Evolutionary conservation across 1,140 invertebrate species (phyloP).

Genomic region (Drosophila ercepeae): DNA sequence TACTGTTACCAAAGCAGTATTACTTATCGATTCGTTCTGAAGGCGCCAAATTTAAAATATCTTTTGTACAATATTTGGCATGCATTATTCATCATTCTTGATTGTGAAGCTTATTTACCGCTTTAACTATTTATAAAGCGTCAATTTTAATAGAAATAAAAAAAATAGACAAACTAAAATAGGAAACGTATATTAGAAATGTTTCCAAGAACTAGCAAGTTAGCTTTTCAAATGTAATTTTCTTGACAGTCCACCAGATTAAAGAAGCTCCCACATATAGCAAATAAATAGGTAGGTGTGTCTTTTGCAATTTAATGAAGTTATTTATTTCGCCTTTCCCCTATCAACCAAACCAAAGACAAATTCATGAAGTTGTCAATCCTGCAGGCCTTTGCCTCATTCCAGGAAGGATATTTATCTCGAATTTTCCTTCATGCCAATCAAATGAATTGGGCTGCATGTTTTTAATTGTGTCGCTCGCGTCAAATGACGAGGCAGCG

Average conservation of each 20-base stretch:
- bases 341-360: neutral
- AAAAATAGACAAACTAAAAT: neutral
- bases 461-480: slow-evolving; percentile 39
- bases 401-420: slow-evolving; percentile 12
- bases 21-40: neutral
- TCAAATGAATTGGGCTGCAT: slow-evolving; percentile 43
- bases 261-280: neutral
- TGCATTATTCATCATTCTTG: no score
- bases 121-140: no score
- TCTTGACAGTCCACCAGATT: neutral
- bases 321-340: neutral
- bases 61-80: no score
- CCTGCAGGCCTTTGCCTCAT: neutral
- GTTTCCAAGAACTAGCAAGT: neutral
- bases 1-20: no score
- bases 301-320: slow-evolving; percentile 4
- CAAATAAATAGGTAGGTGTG: neutral
- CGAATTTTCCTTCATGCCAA: slow-evolving; percentile 20
- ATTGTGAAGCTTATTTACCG: no score
- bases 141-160: no score
- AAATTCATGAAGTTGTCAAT: slow-evolving; percentile 17
- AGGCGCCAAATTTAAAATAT: neutral
- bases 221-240: neutral
- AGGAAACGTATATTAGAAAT: neutral
- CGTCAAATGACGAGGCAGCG: slow-evolving; percentile 20